phyloP scores from a whole-genome alignment of 2,888 invertebrate species.

The Hylaea fasciaria region DNA sequence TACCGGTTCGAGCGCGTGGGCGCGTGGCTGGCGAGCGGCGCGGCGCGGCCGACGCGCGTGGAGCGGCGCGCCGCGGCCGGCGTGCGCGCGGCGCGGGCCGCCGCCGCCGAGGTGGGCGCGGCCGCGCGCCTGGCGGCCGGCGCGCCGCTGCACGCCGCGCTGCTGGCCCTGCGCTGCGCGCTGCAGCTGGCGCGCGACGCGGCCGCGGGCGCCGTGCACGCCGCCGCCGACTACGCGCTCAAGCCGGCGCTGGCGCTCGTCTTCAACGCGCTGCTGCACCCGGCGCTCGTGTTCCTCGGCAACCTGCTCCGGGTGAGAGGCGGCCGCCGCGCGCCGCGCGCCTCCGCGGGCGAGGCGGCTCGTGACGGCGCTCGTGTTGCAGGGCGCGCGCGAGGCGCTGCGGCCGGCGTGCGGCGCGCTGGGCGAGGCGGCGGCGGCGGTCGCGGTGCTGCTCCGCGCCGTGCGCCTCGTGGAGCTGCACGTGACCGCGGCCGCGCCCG shows the following conservation, averaged over 20 bases:
- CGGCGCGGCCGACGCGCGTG: constrained; percentile 43
- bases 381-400: constrained; percentile 59
- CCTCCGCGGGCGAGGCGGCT: too few relatives aligned
- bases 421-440: constrained; percentile 45
- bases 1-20: constrained; percentile 62
- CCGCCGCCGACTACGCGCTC: constrained; percentile 86
- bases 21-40: constrained; percentile 42
- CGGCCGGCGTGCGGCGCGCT: constrained; percentile 54
- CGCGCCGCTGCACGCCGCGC: constrained; percentile 83
- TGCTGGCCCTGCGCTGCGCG: constrained; percentile 80
- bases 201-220: constrained; percentile 50
- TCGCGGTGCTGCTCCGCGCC: constrained; percentile 54
- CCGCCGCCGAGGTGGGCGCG: constrained; percentile 38
- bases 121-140: constrained; percentile 85
- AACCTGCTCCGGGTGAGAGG: constrained; percentile 53
- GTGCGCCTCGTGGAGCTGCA: constrained; percentile 45
- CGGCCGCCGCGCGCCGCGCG: too few relatives aligned
- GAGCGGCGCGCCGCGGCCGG: constrained; percentile 41
- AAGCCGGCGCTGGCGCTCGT: constrained; percentile 88
- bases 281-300: constrained; percentile 85
- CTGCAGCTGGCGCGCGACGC: constrained; percentile 52
- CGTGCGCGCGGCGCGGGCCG: constrained; percentile 44
- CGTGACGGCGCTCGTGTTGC: constrained; percentile 57
- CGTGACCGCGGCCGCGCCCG: constrained; percentile 9
- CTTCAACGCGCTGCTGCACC: constrained; percentile 89